Evolutionary conservation across 2,888 invertebrate species (phyloP), one percentile per base, ranked within the genome.

Genomic region (Boloria euphrosyne): DNA sequence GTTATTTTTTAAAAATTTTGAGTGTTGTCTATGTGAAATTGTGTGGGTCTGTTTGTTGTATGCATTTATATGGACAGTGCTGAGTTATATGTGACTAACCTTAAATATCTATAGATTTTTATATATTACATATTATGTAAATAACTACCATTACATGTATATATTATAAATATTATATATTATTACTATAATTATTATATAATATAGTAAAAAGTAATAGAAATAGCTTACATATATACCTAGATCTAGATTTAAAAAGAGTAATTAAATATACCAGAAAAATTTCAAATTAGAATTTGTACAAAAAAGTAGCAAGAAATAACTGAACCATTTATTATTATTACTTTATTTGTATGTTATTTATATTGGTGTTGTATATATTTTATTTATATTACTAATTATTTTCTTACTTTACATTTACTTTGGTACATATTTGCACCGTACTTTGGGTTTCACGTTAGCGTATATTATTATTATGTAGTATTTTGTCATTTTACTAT

Each of bases 51-150:
- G 47, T 46, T 59, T 49, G 58, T 13, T 47, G 16, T 49, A 14
- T 49, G 58, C 58, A 31, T 47, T 47, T 47, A 49, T 49, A 17
- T 1, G 16, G 38, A 59, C 22, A 7, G 22, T 16, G 13, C 31
- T 49, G 59, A 49, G 31, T 31, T 59, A 49, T 17, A 49, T 38
- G 17, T 59, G 47, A 49, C 49, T 47, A 59, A 49, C 49, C n/a
- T 10, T 38, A 38, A 14, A 49, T 14, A 49, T 13, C 7, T 57
- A 16, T 38, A 38, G 10, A 16, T n/a, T 17, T 2, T 31, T 58
- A 58, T 58, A 27, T 58, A 58, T 46, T 27, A n/a, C n/a, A n/a
- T n/a, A 31, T 47, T 47, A 58, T 58, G 17, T 58, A 7, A 31
- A 58, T 49, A 58, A 17, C 47, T 16, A 57, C 22, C 2, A 57